Evolutionary conservation across 2,113 vertebrate species (phyloP).

Genomic region (Cygnus buccinator): DNA sequence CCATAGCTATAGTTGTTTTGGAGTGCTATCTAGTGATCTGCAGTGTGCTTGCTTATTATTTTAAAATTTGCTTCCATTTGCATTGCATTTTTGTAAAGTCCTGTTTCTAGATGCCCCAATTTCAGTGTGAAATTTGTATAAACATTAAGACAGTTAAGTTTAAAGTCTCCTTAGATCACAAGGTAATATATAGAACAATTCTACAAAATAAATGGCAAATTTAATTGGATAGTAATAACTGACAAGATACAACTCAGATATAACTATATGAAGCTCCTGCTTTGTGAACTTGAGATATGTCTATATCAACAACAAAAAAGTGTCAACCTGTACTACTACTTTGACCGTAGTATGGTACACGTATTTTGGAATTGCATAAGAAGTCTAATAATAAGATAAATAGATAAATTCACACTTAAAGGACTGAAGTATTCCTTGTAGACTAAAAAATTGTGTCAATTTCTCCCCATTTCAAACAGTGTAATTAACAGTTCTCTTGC

Average conservation of each 20-base stretch:
- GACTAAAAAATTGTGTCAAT: background rate
- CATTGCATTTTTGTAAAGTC: background rate
- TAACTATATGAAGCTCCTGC: background rate
- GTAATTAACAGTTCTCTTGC: background rate
- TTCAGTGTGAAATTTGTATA: background rate
- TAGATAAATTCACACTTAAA: background rate
- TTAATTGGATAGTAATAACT: accelerated
- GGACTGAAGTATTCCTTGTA: background rate
- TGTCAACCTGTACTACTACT: background rate
- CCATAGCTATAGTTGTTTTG: background rate
- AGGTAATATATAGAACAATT: background rate
- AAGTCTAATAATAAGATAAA: background rate
- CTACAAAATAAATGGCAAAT: background rate
- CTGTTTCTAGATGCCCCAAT: background rate
- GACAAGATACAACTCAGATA: accelerated
- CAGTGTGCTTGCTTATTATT: background rate
- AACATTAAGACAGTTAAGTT: background rate
- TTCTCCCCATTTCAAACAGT: background rate
- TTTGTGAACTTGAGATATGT: background rate
- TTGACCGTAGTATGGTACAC: background rate
- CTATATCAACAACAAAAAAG: background rate
- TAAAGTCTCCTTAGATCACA: background rate
- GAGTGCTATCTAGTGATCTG: background rate
- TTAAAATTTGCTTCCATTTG: background rate
- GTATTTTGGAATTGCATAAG: background rate